Percentiles rank a stretch among this genome's conserved stretches.
Conservation (phyloP, 2,888 invertebrate genomes). For the Aphidius colemani region DNA sequence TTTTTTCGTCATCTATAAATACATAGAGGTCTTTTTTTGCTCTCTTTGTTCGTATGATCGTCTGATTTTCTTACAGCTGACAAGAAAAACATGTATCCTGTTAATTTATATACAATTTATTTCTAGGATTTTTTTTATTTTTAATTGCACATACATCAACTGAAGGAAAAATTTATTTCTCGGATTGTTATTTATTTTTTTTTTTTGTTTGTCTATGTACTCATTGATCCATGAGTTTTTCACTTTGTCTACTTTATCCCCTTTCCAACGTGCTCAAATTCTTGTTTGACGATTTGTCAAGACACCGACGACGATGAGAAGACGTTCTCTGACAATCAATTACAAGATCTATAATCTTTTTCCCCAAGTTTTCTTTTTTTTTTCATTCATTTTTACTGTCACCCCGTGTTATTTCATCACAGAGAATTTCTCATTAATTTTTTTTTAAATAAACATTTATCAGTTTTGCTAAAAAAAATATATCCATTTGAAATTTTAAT, state of each 20-base stretch:
- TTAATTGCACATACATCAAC: background rate
- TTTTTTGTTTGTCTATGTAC: background rate
- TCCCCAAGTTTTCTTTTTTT: conserved; percentile 9
- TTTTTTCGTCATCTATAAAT: no score
- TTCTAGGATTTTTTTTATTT: background rate
- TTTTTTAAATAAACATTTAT: no score
- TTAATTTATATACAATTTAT: background rate
- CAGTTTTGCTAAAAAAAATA: conserved; percentile 19
- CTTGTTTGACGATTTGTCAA: conserved; percentile 28
- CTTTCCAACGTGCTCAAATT: conserved; percentile 9
- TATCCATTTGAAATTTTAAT: conserved; percentile 10
- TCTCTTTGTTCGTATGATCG: no score
- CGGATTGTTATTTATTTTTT: conserved; percentile 6
- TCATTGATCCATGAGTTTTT: no score
- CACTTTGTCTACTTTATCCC: conserved; percentile 5
- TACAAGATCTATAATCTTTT: conserved; percentile 34
- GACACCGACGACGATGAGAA: conserved; percentile 24
- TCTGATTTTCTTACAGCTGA: no score
- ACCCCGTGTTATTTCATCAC: background rate
- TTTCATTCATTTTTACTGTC: background rate
- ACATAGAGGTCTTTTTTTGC: no score
- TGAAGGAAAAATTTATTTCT: conserved; percentile 18
- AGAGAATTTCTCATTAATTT: conserved; percentile 2
- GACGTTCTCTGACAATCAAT: conserved; percentile 32
- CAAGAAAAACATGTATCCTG: no score